Base-by-base conservation (phyloP, 2,888 invertebrate species). In the Brenthis hecate region DNA sequence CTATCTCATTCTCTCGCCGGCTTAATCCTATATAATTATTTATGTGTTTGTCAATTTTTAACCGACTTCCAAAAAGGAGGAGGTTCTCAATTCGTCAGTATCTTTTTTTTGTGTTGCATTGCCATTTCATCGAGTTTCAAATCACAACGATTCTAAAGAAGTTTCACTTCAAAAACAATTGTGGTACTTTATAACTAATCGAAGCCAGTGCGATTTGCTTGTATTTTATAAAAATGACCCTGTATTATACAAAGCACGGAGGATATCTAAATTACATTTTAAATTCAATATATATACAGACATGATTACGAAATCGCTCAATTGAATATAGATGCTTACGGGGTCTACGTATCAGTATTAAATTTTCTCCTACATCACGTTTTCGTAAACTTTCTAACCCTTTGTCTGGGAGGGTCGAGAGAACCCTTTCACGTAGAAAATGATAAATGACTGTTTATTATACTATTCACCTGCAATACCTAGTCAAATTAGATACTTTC, bases 321-420 rank as follows among this genome's bases (percentile, higher is more conserved):
- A 53, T 50, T 66, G n/a, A 43, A 56, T 47, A 67, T 58, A 50
- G 65, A 67, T 62, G 57, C 64, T 16, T n/a, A 13, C 62, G 51
- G 36, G 19, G 8, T 67, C 48, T 57, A 50, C 28, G 57, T 65
- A 68, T 67, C 70, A 58, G 63, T 58, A 67, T 70, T 64, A 65
- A 65, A 62, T 68, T 68, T 66, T 53, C 66, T 51, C 57, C 65
- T 60, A 76, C 74, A 70, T 76, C 81, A 80, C 81, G 79, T 82
- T 83, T 58, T 78, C 74, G 75, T 32, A 65, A 74, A 74, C 71
- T 74, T 74, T 73, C 66, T 55, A 36, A 56, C 64, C 68, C 68
- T 66, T 74, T 73, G 73, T 73, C 69, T 67, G 71, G 48, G 66
- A 73, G 70, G 74, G 73, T 74, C 72, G 65, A 57, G 60, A 43